Percentiles rank a stretch among this genome's conserved stretches.
phyloP scores from a whole-genome alignment of 92 coral and sea anemone species.

The Palythoa grandiflora region DNA sequence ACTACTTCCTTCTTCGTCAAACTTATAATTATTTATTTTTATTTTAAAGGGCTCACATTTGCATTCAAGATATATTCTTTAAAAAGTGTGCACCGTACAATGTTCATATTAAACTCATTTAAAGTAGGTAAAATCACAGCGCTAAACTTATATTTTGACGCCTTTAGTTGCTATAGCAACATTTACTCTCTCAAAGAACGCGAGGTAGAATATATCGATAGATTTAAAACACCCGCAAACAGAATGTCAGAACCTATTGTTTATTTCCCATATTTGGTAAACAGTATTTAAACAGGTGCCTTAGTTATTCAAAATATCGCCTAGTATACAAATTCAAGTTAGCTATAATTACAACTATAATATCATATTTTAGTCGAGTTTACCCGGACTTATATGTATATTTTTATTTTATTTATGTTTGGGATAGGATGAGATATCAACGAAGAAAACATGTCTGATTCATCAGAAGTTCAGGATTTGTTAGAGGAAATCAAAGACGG shows the following conservation, averaged over 20 bases:
- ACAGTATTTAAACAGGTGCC: slow-evolving; percentile 41
- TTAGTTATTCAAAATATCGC: slow-evolving; percentile 28
- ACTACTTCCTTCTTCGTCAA: no score
- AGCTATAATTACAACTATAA: slow-evolving; percentile 8
- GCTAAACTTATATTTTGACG: neutral
- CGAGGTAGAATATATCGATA: neutral
- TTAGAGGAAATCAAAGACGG: slow-evolving; percentile 65
- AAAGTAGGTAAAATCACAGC: neutral
- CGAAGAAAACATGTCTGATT: slow-evolving; percentile 39
- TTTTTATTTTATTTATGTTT: neutral
- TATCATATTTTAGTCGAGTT: neutral
- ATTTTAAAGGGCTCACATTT: no score
- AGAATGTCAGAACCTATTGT: slow-evolving; percentile 38
- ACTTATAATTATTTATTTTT: no score
- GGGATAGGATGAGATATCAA: slow-evolving; percentile 23
- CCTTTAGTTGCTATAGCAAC: slow-evolving; percentile 32
- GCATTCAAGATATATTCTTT: no score
- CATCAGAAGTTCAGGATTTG: slow-evolving; percentile 44
- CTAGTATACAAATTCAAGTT: slow-evolving; percentile 2
- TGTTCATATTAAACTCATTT: neutral
- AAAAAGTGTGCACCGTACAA: neutral
- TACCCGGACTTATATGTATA: neutral
- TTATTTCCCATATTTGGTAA: slow-evolving; percentile 36
- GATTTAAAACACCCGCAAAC: slow-evolving; percentile 48
- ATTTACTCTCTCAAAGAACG: slow-evolving; percentile 21